A percentile compares a stretch with the other conserved stretches of the same genome.
phyloP scores from a whole-genome alignment of 2,113 vertebrate species.

The Lanius ludovicianus region DNA sequence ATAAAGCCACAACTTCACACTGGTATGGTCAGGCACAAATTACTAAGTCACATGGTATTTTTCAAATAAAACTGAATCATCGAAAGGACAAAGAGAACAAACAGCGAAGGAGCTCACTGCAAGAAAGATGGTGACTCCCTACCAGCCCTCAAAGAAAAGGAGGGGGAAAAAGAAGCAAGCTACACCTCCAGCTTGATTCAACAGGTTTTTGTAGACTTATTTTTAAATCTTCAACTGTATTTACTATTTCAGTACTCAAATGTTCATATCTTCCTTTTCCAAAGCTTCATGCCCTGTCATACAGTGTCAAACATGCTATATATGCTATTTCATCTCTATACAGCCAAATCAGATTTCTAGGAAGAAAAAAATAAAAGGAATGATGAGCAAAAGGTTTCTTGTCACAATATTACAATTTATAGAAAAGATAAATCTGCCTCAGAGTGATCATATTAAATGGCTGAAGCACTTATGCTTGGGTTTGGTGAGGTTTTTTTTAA shows the following conservation, averaged over 20 bases:
- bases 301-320: not conserved
- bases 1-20: slow-evolving; percentile 19
- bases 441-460: not conserved
- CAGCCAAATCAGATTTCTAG: not conserved
- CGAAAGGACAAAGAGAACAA: slow-evolving; percentile 54
- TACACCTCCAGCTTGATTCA: not conserved
- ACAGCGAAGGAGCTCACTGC: not conserved
- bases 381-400: slow-evolving; percentile 6
- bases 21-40: slow-evolving; percentile 29
- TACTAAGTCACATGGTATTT: slow-evolving; percentile 53
- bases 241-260: slow-evolving; percentile 17
- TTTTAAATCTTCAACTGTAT: not conserved
- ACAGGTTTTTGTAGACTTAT: not conserved
- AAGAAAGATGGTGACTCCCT: slow-evolving; percentile 18
- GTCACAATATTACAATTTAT: slow-evolving; percentile 4
- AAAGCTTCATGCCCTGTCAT: not conserved
- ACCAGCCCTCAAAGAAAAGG: not conserved
- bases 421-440: not conserved
- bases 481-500: not conserved
- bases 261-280: not conserved
- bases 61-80: slow-evolving; percentile 63
- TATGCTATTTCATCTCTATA: slow-evolving; percentile 2
- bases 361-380: not conserved
- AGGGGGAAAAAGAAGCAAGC: not conserved
- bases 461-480: not conserved